A percentile compares a stretch with the other conserved stretches of the same genome.
These are phyloP conservation scores for Eriosoma lanigerum DNA, from an alignment of 1,140 invertebrate species.

Conservation along the genomic window DNA sequence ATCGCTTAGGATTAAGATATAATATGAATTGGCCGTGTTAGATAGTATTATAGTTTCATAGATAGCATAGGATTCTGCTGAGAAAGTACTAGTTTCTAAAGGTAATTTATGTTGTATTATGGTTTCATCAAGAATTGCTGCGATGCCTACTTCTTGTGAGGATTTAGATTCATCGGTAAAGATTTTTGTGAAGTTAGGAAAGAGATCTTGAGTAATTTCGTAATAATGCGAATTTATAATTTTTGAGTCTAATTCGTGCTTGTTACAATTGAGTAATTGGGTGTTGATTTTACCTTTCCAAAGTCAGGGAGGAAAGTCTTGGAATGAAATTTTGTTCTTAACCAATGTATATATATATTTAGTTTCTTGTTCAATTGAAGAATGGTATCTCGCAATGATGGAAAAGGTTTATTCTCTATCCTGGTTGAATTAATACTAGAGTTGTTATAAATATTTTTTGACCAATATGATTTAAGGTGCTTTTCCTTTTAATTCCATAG, in stretches of 20 bases:
- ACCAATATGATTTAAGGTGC: not conserved
- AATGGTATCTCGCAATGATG: too few species aligned
- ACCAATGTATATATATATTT: not conserved
- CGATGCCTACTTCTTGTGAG: not conserved
- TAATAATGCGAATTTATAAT: not conserved
- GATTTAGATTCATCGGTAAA: conserved; percentile 16
- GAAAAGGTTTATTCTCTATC: too few species aligned
- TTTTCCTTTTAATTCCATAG: conserved; percentile 1
- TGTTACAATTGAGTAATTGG: not conserved
- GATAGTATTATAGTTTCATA: not conserved
- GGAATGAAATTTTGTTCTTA: not conserved
- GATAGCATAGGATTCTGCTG: not conserved
- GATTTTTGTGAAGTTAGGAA: too few species aligned
- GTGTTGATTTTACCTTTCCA: not conserved
- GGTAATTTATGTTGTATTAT: too few species aligned
- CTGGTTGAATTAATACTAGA: too few species aligned
- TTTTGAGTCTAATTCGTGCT: not conserved
- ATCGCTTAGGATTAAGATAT: not conserved
- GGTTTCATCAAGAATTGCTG: too few species aligned
- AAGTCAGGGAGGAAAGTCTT: not conserved
- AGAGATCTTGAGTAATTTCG: not conserved
- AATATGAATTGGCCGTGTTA: not conserved
- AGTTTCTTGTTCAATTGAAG: too few species aligned
- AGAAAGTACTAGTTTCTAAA: too few species aligned
- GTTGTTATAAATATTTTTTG: not conserved